phyloP scores from a whole-genome alignment of 2,113 vertebrate genomes.

The Tricholaema leucomelas region DNA sequence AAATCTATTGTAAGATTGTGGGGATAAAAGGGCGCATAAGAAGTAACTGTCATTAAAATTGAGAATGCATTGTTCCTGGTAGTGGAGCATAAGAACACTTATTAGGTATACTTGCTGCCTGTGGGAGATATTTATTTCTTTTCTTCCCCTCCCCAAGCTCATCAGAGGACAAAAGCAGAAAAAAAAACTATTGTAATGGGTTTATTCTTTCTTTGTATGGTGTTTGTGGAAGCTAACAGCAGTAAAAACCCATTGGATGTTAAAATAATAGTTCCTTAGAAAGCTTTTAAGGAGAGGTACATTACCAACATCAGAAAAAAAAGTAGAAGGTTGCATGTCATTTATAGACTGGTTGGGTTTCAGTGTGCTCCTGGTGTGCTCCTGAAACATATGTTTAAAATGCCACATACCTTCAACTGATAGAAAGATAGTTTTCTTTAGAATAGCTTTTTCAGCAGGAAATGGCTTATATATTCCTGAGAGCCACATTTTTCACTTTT shows the following conservation, averaged over 20 bases:
- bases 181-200: not conserved
- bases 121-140: not conserved
- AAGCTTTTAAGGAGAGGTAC: not conserved
- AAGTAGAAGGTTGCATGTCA: not conserved
- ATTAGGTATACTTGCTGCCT: not conserved
- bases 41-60: slow-evolving; percentile 19
- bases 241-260: not conserved
- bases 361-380: not conserved
- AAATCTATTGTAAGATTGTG: not conserved
- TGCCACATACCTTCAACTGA: not conserved
- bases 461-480: not conserved
- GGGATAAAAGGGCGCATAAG: not conserved
- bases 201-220: not conserved
- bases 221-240: slow-evolving; percentile 6
- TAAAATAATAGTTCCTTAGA: slow-evolving; percentile 13
- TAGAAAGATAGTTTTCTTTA: not conserved
- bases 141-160: not conserved
- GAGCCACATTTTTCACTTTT: not conserved
- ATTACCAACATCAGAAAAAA: not conserved
- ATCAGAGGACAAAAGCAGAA: not conserved
- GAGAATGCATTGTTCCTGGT: not conserved
- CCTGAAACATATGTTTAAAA: not conserved
- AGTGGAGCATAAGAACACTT: not conserved
- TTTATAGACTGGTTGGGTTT: not conserved
- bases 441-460: not conserved